These are phyloP conservation scores for Coregonus clupeaformis DNA, from an alignment of 2,113 vertebrate species.

Conservation along the genomic window DNA sequence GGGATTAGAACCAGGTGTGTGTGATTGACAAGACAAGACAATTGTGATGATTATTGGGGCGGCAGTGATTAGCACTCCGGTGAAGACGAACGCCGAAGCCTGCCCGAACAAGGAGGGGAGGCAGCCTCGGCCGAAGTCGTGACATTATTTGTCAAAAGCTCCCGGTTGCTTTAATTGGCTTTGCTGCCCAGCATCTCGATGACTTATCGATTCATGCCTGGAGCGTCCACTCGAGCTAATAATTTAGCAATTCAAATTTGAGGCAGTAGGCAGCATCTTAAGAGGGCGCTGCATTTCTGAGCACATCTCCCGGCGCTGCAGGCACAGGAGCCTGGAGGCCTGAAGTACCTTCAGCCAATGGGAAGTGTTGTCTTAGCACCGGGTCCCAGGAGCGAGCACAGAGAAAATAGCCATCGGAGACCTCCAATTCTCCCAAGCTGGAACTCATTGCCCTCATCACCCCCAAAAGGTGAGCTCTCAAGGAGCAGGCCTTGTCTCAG, in stretches of 20 bases:
- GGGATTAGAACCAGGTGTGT: too few relatives aligned
- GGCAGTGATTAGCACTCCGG: too few relatives aligned
- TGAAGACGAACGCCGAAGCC: too few relatives aligned
- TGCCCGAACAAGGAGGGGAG: too few relatives aligned
- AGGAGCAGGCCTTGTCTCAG: constrained; percentile 57
- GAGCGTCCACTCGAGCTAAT: constrained; percentile 52
- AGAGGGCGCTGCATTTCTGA: constrained; percentile 11
- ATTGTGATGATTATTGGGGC: too few relatives aligned
- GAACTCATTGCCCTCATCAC: constrained; percentile 66
- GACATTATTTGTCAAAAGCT: constrained; percentile 48
- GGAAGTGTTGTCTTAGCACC: constrained; percentile 62
- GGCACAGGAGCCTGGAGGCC: constrained; percentile 8
- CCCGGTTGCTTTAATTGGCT: constrained; percentile 50
- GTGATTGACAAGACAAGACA: too few relatives aligned
- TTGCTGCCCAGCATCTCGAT: constrained; percentile 44
- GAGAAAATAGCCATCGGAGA: constrained; percentile 63
- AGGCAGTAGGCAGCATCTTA: constrained; percentile 28
- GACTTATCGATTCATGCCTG: constrained; percentile 60
- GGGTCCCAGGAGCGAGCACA: constrained; percentile 27
- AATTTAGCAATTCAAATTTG: constrained; percentile 65
- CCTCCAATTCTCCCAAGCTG: constrained; percentile 54
- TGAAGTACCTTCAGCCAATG: constrained; percentile 29
- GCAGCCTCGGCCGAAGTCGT: too few relatives aligned
- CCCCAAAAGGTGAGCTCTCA: constrained; percentile 53
- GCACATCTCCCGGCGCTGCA: constrained; percentile 13